These are phyloP conservation scores for Callosobruchus maculatus DNA, from an alignment of 2,888 invertebrate species.

Conservation along the genomic window DNA sequence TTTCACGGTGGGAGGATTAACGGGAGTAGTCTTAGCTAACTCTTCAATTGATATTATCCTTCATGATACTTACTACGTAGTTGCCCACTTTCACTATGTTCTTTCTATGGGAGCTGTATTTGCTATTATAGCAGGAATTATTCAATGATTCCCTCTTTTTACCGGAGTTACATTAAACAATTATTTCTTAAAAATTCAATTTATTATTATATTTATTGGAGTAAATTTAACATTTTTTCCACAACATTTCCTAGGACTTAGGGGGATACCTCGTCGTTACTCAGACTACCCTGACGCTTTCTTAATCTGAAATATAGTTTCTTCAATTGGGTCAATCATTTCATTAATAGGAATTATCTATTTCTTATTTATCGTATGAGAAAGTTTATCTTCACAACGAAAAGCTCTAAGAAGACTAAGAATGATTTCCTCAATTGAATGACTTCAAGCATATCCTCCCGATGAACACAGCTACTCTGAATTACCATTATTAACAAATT, in stretches of 20 bases:
- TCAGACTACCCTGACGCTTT: constrained; percentile 42
- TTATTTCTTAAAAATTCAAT: constrained; percentile 60
- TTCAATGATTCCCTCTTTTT: constrained; percentile 7
- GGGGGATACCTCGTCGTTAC: constrained; percentile 73
- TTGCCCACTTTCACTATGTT: constrained; percentile 44
- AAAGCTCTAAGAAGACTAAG: constrained; percentile 52
- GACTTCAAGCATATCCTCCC: constrained; percentile 57
- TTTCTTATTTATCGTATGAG: constrained; percentile 39
- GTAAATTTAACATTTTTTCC: constrained; percentile 81
- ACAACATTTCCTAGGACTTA: constrained; percentile 70
- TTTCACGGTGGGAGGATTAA: constrained; percentile 73
- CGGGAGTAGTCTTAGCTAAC: constrained; percentile 66
- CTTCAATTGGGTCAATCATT: constrained; percentile 65
- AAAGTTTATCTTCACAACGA: constrained; percentile 41
- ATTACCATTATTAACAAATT: constrained; percentile 51
- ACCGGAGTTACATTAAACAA: constrained; percentile 20
- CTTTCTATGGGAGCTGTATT: constrained; percentile 20
- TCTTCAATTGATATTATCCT: constrained; percentile 73
- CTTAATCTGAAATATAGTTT: constrained; percentile 60
- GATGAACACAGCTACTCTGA: constrained; percentile 61
- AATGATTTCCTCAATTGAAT: constrained; percentile 60
- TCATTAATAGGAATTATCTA: constrained; percentile 61
- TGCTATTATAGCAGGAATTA: constrained; percentile 13
- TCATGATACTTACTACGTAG: constrained; percentile 83
- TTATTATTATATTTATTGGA: constrained; percentile 68